Percentiles rank a stretch among this genome's conserved stretches.
Conservation (phyloP, 1,140 invertebrate species). For the Olivierus martensii region DNA sequence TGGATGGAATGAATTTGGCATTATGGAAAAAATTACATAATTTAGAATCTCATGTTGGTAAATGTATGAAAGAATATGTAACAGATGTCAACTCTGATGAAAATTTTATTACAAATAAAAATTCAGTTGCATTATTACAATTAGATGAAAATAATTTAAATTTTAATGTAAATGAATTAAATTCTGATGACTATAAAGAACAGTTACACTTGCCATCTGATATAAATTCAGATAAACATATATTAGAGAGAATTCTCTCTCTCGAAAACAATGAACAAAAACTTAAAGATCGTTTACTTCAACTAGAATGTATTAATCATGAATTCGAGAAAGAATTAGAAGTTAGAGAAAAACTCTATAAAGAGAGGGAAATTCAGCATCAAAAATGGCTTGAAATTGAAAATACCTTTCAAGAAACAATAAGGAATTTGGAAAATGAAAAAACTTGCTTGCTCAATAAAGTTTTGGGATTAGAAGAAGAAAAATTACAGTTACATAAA, state of each 20-base stretch:
- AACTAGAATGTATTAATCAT: conserved; percentile 16
- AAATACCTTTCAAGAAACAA: conserved; percentile 3
- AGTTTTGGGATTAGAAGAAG: conserved; percentile 1
- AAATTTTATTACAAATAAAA: conserved; percentile 4
- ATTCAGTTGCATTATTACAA: too few species aligned
- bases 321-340: conserved; percentile 17
- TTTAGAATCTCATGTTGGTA: conserved; percentile 10
- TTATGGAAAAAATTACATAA: conserved; percentile 16
- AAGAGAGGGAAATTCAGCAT: conserved; percentile 12
- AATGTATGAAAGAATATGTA: conserved; percentile 15
- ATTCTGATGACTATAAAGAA: too few species aligned
- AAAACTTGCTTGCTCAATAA: conserved; percentile 4
- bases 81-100: conserved; percentile 15
- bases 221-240: too few species aligned
- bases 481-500: conserved; percentile 1
- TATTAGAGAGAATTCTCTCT: neutral
- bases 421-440: conserved; percentile 10
- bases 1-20: conserved; percentile 12
- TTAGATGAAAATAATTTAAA: too few species aligned
- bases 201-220: too few species aligned
- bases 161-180: too few species aligned
- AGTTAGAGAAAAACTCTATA: conserved; percentile 12
- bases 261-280: conserved; percentile 15
- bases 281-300: conserved; percentile 10
- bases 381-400: conserved; percentile 12